Conservation (phyloP, 2,113 vertebrate genomes). For the Ptyas mucosa region DNA sequence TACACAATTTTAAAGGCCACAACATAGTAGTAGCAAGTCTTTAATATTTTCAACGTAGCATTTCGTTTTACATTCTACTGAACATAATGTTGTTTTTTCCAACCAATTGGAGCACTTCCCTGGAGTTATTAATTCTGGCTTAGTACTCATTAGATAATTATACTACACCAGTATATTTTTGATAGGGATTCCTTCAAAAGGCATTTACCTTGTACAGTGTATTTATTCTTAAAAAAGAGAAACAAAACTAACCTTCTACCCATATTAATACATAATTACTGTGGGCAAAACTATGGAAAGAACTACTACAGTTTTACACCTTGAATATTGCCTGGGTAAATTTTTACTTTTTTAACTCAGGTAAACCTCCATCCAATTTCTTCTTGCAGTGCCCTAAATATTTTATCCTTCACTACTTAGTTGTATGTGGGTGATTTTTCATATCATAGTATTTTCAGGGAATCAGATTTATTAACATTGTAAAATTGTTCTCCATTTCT, state of each 20-base stretch:
- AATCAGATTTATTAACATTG: neutral
- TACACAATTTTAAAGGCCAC: neutral
- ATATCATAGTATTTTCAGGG: neutral
- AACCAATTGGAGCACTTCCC: neutral
- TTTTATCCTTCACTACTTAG: neutral
- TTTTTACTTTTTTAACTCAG: neutral
- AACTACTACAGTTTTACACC: neutral
- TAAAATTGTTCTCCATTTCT: neutral
- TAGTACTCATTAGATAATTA: neutral
- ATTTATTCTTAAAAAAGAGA: neutral
- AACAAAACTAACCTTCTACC: neutral
- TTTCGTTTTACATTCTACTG: neutral
- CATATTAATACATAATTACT: neutral
- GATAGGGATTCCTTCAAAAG: neutral
- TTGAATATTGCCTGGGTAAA: neutral
- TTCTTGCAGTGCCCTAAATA: neutral
- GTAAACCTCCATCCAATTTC: neutral
- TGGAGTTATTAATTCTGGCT: neutral
- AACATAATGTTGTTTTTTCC: neutral
- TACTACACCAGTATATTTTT: neutral
- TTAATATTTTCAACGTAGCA: neutral
- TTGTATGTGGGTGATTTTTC: neutral
- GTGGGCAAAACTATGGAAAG: neutral
- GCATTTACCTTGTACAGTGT: neutral
- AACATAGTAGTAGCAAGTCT: neutral